Conservation (phyloP, 2,888 invertebrate species). For the Stenoptilia bipunctidactyla region DNA sequence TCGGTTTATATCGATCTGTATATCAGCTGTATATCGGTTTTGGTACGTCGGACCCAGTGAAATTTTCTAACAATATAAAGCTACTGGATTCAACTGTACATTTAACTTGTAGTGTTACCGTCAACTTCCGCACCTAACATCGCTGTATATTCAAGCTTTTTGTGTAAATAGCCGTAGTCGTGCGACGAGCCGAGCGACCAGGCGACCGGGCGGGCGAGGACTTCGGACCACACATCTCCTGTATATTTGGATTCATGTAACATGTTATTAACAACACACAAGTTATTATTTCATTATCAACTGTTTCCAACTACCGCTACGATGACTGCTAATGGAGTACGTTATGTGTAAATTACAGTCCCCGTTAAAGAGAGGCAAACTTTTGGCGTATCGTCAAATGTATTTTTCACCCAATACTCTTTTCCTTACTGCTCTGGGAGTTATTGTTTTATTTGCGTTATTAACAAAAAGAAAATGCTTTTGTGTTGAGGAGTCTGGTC, state of each 20-base stretch:
- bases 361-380: constrained; percentile 29
- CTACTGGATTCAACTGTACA: constrained; percentile 43
- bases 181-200: constrained; percentile 28
- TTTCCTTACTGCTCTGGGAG: constrained; percentile 46
- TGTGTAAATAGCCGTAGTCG: constrained; percentile 62
- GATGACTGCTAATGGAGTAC: constrained; percentile 54
- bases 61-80: constrained; percentile 23
- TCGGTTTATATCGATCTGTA: too few relatives aligned
- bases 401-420: constrained; percentile 72
- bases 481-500: constrained; percentile 49
- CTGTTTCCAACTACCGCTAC: constrained; percentile 69
- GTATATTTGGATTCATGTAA: constrained; percentile 43
- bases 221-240: constrained; percentile 20
- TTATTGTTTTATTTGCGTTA: constrained; percentile 52
- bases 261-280: constrained; percentile 67
- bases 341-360: neutral
- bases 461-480: constrained; percentile 56
- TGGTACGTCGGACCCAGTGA: constrained; percentile 20
- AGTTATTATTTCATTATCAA: constrained; percentile 49
- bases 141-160: constrained; percentile 69
- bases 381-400: constrained; percentile 52
- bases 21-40: too few relatives aligned
- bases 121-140: constrained; percentile 65
- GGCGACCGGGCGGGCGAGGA: constrained; percentile 28
- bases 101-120: constrained; percentile 55